A percentile compares a stretch with the other conserved stretches of the same genome.
These are phyloP conservation scores for Carabus problematicus DNA, from an alignment of 2,888 invertebrate species.

Conservation along the genomic window DNA sequence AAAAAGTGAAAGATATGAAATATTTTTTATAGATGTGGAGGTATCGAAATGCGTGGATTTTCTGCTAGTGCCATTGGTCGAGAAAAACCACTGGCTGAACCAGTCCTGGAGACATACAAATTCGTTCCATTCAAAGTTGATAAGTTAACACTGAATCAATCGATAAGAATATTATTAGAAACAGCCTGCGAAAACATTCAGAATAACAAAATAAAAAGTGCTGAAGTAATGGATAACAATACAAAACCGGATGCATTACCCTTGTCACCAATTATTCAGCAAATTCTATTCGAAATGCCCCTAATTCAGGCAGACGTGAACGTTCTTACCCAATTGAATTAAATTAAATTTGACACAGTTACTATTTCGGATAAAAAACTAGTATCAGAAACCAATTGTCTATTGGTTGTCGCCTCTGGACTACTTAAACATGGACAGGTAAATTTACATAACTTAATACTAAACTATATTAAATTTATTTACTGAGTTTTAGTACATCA, in stretches of 20 bases:
- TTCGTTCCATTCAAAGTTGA: conserved; percentile 69
- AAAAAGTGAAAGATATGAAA: not conserved
- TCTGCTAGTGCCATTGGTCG: conserved; percentile 78
- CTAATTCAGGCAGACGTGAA: conserved; percentile 72
- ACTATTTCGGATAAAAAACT: conserved; percentile 70
- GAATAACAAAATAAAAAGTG: conserved; percentile 67
- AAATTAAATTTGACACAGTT: conserved; percentile 61
- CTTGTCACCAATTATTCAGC: conserved; percentile 52
- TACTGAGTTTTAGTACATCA: too few relatives aligned
- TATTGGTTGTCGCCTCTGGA: conserved; percentile 52
- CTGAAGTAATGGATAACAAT: conserved; percentile 64
- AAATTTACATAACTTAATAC: conserved; percentile 35
- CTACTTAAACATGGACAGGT: conserved; percentile 63
- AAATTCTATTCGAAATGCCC: conserved; percentile 72
- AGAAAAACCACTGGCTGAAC: conserved; percentile 72
- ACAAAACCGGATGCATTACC: conserved; percentile 57
- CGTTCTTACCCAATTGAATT: conserved; percentile 64
- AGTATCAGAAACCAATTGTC: conserved; percentile 50
- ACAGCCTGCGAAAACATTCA: conserved; percentile 75
- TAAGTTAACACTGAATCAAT: conserved; percentile 49
- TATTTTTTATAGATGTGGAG: conserved; percentile 61
- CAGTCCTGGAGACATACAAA: conserved; percentile 77
- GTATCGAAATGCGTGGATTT: conserved; percentile 79
- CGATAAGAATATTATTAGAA: conserved; percentile 70
- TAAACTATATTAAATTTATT: not conserved